These are phyloP conservation scores for Phthorimaea operculella DNA, from an alignment of 1,140 invertebrate species.

Conservation along the genomic window DNA sequence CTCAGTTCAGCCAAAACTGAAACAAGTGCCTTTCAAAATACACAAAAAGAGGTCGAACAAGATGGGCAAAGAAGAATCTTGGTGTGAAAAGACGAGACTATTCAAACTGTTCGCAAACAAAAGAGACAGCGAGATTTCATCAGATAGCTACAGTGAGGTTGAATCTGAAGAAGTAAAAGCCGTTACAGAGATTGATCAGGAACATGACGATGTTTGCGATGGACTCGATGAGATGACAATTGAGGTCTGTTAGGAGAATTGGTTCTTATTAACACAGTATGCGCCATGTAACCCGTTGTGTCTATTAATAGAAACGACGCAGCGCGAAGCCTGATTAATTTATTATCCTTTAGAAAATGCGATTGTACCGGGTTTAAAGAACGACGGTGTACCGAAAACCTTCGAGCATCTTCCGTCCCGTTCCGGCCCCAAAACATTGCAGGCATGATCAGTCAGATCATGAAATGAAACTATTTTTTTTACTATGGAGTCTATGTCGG, in stretches of 20 bases:
- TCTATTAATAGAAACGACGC: no score
- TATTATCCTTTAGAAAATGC: no score
- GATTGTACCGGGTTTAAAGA: no score
- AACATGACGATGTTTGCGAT: not conserved
- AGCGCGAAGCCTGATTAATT: no score
- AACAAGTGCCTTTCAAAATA: conserved; percentile 59
- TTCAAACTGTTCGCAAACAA: conserved; percentile 51
- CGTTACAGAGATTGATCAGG: conserved; percentile 6
- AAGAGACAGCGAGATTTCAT: conserved; percentile 46
- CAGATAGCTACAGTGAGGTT: conserved; percentile 59
- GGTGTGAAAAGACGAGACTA: conserved; percentile 48
- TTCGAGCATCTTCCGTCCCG: no score
- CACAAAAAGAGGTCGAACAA: conserved; percentile 46
- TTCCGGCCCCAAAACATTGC: no score
- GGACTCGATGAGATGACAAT: not conserved
- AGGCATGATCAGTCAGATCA: no score
- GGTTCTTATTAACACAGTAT: not conserved
- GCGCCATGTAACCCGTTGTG: no score
- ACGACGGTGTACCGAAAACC: no score
- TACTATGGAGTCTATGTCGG: no score
- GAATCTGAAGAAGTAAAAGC: conserved; percentile 36
- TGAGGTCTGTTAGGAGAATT: not conserved
- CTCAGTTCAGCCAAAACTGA: conserved; percentile 37
- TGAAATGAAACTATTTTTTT: no score
- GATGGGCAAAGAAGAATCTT: conserved; percentile 43